Base-by-base conservation (phyloP, 2,888 invertebrate species). In the Schizotus pectinicornis region DNA sequence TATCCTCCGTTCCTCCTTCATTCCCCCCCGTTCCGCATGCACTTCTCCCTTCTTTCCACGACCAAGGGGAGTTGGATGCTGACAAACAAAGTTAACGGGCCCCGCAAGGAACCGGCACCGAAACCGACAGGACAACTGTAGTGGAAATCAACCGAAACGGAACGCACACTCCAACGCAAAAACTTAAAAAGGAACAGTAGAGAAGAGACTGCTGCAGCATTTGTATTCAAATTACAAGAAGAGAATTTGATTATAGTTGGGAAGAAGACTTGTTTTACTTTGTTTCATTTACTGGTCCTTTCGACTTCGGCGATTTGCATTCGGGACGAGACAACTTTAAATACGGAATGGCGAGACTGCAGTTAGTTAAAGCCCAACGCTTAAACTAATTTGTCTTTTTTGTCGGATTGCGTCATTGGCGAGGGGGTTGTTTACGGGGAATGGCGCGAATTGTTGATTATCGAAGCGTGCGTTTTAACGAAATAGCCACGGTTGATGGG, bases 171-270 rank as follows among this genome's bases (percentile, higher is more conserved):
- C 22, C 12, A 56, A 49, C 43, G 52, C 33, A 56, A 45, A 46
- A 50, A n/a, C n/a, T n/a, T n/a, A n/a, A n/a, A 37, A 50, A 51
- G 58, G 59, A 59, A 38, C 56, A 41, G 37, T 39, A 38, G 53
- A 62, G 62, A 58, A 49, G n/a, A n/a, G n/a, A n/a, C n/a, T n/a
- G n/a, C n/a, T n/a, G 45, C 48, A 51, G 54, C 52, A 57, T 67
- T 62, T 60, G 59, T 60, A 64, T 67, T 63, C 60, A 66, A 63
- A 64, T 67, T 61, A 48, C 50, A 54, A 49, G 49, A 37, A 52
- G 22, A 22, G 22, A 64, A 66, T 64, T 64, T 46, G 55, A 67
- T 67, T 67, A 64, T 51, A 55, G 60, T 56, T 56, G 35, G 33
- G 36, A 37, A 52, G 36, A 57, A 38, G 42, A 54, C 30, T 53